Evolutionary conservation across 2,797 vertebrate genomes (phyloP), one percentile per base, ranked within the genome.

Genomic region (Chanos chanos): DNA sequence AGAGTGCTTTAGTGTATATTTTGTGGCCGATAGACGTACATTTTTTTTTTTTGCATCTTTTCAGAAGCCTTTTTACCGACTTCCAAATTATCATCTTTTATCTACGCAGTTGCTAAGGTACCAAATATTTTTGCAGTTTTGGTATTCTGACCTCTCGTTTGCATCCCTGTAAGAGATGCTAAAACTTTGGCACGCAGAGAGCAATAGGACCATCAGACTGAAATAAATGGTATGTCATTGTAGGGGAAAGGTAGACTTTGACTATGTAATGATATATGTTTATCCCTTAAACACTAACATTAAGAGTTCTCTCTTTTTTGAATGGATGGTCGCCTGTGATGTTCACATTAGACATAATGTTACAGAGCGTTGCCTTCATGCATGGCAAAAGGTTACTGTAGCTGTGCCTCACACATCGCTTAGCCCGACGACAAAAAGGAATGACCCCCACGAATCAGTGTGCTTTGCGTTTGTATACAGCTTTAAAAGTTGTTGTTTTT

Each of bases 131-230:
- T 71, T 66, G 24, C 27, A 43, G 37, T 41, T 39, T 66, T 33
- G 51, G 54, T 58, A 72, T 76, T 72, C 70, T 21, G 21, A 33
- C 15, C 52, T 68, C 73, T 61, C 75, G 58, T 72, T 77, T 51
- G 18, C 65, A 57, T 75, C 73, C 56, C 65, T 8, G 63, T 57
- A 53, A 79, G 75, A 73, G 56, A 6, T 6, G 5, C 19, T 3
- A n/a, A 24, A 64, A 47, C 22, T 10, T 28, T 31, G 34, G 44
- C 8, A 5, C 41, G 44, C 13, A 15, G 40, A 22, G 27, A 10
- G 51, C 51, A 37, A 45, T 50, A 7, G 37, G 56, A 18, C 21
- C 25, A 21, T 67, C 15, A 7, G 39, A 5, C 19, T 34, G 30
- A 27, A 49, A 63, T 25, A 41, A 58, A 56, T 66, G 36, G 43